These are phyloP conservation scores for Galeopsomyia nigrocyanea DNA, from an alignment of 2,888 invertebrate genomes.

Conservation along the genomic window DNA sequence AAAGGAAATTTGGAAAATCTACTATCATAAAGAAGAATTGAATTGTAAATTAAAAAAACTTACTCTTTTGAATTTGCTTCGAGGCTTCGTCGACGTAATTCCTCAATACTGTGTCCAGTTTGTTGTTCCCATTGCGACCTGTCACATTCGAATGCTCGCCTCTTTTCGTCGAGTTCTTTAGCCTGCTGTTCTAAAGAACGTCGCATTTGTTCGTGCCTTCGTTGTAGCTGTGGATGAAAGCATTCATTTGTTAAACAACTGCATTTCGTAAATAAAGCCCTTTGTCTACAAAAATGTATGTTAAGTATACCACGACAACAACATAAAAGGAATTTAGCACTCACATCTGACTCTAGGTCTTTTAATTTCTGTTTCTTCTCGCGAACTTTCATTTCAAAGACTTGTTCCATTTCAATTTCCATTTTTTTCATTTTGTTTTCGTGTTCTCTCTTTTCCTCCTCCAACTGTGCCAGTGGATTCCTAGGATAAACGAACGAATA, in stretches of 20 bases:
- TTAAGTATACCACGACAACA: background rate
- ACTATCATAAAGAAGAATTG: slow-evolving; percentile 2
- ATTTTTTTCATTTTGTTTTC: slow-evolving; percentile 98
- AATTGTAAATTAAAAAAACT: slow-evolving; percentile 67
- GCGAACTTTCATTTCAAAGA: slow-evolving; percentile 97
- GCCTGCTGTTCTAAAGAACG: slow-evolving; percentile 88
- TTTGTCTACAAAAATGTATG: slow-evolving; percentile 2
- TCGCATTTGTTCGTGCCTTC: slow-evolving; percentile 89
- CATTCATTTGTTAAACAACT: background rate
- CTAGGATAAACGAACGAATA: slow-evolving; percentile 69
- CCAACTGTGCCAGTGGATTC: slow-evolving; percentile 98
- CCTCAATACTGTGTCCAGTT: slow-evolving; percentile 90
- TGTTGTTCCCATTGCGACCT: slow-evolving; percentile 91
- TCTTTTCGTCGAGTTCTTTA: slow-evolving; percentile 91
- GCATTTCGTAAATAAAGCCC: background rate
- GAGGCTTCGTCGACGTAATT: slow-evolving; percentile 86
- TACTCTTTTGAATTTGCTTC: slow-evolving; percentile 92
- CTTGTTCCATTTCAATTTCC: slow-evolving; percentile 99
- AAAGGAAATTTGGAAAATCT: slow-evolving; percentile 36
- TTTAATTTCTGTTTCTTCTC: slow-evolving; percentile 97
- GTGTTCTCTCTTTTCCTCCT: slow-evolving; percentile 97
- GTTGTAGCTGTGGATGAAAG: slow-evolving; percentile 75
- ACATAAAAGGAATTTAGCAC: no score
- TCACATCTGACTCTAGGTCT: slow-evolving; percentile 92
- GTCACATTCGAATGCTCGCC: slow-evolving; percentile 87